A percentile compares a stretch with the other conserved stretches of the same genome.
Evolutionary conservation across 2,113 vertebrate species (phyloP).

Genomic region (Paramormyrops kingsleyae): DNA sequence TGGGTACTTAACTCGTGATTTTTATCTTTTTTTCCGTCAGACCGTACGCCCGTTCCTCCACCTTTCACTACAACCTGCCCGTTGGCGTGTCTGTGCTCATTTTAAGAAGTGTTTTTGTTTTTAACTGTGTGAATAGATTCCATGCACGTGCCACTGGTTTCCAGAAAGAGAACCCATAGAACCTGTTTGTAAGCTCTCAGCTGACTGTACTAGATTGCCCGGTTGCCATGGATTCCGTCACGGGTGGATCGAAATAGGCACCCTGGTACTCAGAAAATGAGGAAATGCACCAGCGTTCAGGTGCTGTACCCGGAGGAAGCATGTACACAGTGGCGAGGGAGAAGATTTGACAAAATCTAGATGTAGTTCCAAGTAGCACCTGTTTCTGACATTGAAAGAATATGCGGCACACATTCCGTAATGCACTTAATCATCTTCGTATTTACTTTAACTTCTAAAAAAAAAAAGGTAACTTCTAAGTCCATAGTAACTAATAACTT

Average conservation of each 20-base stretch:
- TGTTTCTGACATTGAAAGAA: neutral
- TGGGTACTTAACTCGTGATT: neutral
- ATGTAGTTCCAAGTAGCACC: neutral
- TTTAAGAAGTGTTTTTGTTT: neutral
- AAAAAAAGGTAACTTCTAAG: neutral
- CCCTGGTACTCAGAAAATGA: neutral
- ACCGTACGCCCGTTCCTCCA: neutral
- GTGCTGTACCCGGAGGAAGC: neutral
- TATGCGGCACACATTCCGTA: neutral
- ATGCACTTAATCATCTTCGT: neutral
- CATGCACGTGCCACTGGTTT: neutral
- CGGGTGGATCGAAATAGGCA: neutral
- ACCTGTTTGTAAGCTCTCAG: neutral
- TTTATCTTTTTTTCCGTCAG: neutral
- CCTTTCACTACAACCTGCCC: neutral
- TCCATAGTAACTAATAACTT: neutral
- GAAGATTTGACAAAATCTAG: neutral
- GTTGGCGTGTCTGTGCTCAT: neutral
- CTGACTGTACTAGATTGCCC: neutral
- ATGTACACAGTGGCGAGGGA: neutral
- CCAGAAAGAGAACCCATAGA: neutral
- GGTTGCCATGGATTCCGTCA: neutral
- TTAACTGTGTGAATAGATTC: neutral
- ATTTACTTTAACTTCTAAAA: neutral
- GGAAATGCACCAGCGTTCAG: neutral